Base-by-base conservation (phyloP, 2,113 vertebrate genomes). In the Hemiscyllium ocellatum region DNA sequence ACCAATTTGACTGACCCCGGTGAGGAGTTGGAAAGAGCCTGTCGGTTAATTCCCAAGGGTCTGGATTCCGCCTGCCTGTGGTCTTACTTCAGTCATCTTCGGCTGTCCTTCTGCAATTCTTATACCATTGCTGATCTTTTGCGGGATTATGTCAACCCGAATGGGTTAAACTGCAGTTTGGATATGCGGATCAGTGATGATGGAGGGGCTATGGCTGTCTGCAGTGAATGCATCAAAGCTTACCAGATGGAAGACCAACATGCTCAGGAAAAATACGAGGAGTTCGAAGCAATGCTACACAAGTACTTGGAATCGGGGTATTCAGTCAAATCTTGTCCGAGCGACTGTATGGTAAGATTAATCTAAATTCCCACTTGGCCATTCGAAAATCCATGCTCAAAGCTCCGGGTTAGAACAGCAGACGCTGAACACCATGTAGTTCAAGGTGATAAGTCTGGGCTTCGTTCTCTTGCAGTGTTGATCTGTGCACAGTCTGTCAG, bases 191-290 rank as follows among this genome's bases (percentile, higher is more conserved):
- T n/a, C 61, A 37, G 89, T 19, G 89, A 91, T 66, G 97, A 97
- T 95, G 98, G 97, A 96, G 98, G 98, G 96, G 97, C 97, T 61
- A 29, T n/a, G 56, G 61, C 86, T 91, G 56, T 91, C 96, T 98
- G 98, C 96, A 97, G 97, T 97, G 97, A 96, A 97, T 98, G 98
- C 96, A 97, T 98, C 96, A 98, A 98, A 97, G 98, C 98, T 0
- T 98, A 98, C 96, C 97, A 98, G 97, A 97, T 98, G 97, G 97
- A 98, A 97, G 98, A 98, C 97, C 98, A 98, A 98, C 98, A 98
- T 97, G 98, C 98, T 98, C 98, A 98, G 98, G 98, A 98, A 98
- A 98, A 98, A 98, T 98, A 98, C 96, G 98, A 98, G 96, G 98
- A 98, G 97, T 98, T 98, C 96, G 98, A 98, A 96, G 96, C 97